phyloP scores from a whole-genome alignment of 2,797 vertebrate species.

The Hephaestus fuliginosus region DNA sequence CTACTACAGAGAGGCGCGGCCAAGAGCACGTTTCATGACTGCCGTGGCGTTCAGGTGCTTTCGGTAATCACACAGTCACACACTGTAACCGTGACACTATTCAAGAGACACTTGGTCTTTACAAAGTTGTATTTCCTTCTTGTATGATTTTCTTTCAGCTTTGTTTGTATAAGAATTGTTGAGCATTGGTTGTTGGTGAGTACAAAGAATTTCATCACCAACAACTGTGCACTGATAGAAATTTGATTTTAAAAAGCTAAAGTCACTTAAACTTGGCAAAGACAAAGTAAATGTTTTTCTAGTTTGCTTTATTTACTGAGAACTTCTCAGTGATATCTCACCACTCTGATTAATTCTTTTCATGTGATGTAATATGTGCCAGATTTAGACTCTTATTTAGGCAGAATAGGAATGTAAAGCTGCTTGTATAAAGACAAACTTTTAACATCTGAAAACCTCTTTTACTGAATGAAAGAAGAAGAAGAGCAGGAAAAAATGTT shows the following conservation, averaged over 20 bases:
- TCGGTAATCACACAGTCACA: background rate
- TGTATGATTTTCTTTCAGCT: too few relatives aligned
- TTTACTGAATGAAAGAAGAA: background rate
- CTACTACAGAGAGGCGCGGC: slow-evolving; percentile 76
- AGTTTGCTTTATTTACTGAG: background rate
- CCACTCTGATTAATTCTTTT: background rate
- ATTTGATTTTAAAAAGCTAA: background rate
- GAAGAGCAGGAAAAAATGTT: background rate
- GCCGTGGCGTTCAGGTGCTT: slow-evolving; percentile 36
- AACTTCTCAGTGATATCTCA: background rate
- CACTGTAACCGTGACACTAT: too few relatives aligned
- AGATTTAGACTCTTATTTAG: background rate
- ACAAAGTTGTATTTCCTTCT: too few relatives aligned
- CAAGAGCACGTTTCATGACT: slow-evolving; percentile 40
- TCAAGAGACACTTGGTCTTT: too few relatives aligned
- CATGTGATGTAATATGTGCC: background rate
- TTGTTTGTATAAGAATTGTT: background rate
- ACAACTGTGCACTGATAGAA: background rate
- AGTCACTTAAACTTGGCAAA: background rate
- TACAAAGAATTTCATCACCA: too few relatives aligned
- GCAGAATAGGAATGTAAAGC: background rate
- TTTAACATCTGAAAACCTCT: background rate
- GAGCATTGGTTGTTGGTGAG: too few relatives aligned
- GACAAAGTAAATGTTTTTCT: background rate
- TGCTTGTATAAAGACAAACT: background rate